Conservation (phyloP, 2,113 vertebrate genomes). For the Protomyctophum bolini region DNA sequence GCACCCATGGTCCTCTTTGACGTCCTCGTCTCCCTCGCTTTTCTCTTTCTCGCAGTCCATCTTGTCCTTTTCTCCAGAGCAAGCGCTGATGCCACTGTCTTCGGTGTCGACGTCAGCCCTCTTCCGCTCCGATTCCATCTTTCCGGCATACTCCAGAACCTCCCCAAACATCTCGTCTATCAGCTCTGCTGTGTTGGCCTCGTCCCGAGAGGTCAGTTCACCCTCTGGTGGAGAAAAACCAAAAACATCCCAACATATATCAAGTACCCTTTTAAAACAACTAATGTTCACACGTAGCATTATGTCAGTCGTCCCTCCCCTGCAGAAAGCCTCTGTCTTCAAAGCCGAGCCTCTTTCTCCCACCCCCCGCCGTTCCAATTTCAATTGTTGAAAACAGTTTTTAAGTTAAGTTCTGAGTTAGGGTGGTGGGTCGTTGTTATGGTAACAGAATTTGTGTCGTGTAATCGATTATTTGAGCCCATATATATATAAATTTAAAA, state of each 20-base stretch:
- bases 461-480: too few relatives aligned
- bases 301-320: too few relatives aligned
- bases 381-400: too few relatives aligned
- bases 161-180: conserved; percentile 80
- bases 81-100: conserved; percentile 54
- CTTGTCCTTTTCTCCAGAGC: conserved; percentile 35
- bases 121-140: conserved; percentile 25
- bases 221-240: conserved; percentile 31
- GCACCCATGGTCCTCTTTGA: conserved; percentile 14
- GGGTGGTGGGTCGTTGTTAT: too few relatives aligned
- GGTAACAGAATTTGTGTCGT: too few relatives aligned
- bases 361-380: too few relatives aligned
- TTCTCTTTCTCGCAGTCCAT: conserved; percentile 43
- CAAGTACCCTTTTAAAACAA: background rate
- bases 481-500: too few relatives aligned
- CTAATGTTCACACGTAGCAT: too few relatives aligned
- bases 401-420: too few relatives aligned
- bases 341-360: too few relatives aligned
- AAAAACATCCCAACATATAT: background rate
- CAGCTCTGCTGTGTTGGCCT: conserved; percentile 68
- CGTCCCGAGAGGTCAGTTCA: conserved; percentile 46
- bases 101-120: conserved; percentile 34
- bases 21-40: conserved; percentile 11
- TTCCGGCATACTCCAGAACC: conserved; percentile 70
- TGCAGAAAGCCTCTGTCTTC: too few relatives aligned